Percentiles rank a stretch among this genome's conserved stretches.
phyloP scores from a whole-genome alignment of 2,797 vertebrate species.

The Chelidonichthys spinosus region DNA sequence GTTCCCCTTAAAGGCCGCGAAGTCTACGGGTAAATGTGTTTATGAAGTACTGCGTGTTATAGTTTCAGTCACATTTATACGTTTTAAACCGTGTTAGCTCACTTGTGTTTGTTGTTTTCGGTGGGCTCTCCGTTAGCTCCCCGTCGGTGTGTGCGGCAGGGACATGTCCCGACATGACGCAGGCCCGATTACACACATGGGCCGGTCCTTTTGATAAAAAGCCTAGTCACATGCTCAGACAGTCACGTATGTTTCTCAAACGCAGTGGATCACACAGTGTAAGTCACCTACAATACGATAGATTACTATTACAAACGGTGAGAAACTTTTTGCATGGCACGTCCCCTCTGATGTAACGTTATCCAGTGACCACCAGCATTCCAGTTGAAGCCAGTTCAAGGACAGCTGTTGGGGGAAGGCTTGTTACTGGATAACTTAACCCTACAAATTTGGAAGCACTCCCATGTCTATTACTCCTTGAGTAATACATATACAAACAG shows the following conservation, averaged over 20 bases:
- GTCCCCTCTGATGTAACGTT: not conserved
- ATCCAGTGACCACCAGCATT: not conserved
- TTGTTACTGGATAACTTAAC: slow-evolving; percentile 37
- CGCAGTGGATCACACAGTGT: rapidly evolving
- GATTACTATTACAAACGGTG: not conserved
- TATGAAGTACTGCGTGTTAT: rapidly evolving
- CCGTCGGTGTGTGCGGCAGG: slow-evolving; percentile 32
- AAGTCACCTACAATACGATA: not conserved
- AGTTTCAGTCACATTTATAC: rapidly evolving
- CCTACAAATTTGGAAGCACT: slow-evolving; percentile 36
- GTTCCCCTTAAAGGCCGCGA: too few relatives aligned
- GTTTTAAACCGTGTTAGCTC: rapidly evolving
- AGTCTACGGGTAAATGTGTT: too few relatives aligned
- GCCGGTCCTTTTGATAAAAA: slow-evolving; percentile 11
- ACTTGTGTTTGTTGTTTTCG: not conserved
- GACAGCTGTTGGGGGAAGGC: slow-evolving; percentile 53
- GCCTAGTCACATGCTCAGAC: not conserved
- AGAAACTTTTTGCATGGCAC: not conserved
- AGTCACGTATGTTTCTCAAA: not conserved
- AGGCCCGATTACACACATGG: slow-evolving; percentile 18
- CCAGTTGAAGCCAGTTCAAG: slow-evolving; percentile 58
- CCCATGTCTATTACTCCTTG: not conserved
- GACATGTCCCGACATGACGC: slow-evolving; percentile 81
- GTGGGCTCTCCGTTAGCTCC: slow-evolving; percentile 8
- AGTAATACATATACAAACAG: too few relatives aligned